Base-by-base conservation (phyloP, 2,797 vertebrate genomes). In the Acipenser transmontanus region DNA sequence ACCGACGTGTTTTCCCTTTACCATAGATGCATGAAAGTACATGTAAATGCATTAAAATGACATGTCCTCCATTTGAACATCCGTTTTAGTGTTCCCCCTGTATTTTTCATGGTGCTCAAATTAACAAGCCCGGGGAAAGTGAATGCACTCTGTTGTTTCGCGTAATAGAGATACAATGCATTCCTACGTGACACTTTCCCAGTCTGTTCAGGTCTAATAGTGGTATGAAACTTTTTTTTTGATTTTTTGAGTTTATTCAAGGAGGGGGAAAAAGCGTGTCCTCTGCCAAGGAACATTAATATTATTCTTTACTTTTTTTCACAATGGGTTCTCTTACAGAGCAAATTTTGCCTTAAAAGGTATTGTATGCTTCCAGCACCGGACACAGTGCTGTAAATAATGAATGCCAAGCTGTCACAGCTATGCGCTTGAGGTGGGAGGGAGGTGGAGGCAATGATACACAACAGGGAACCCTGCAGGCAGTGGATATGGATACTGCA, bases 191-290 rank as follows among this genome's bases (percentile, higher is more conserved):
- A 34, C 34, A 34, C 34, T 34, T 34, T 34, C 34, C 34, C 34
- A 34, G 34, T 34, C 34, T 34, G 2, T 34, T 34, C 34, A 34
- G 34, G 34, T 34, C 7, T 56, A 82, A 77, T 82, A 69, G 77
- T 74, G 75, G 78, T 72, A 69, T 62, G 66, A 71, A 73, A 77
- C 73, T 81, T 82, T 82, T 79, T 17, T 82, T 73, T 82, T 76
- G 72, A 77, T 71, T 72, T 72, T 74, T 77, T 81, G 81, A 76
- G 78, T 80, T 85, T 87, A 84, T 88, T 86, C 86, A 80, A 74
- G 73, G 76, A 75, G 34, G 34, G 34, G 34, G 34, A 74, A 80
- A 82, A 84, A 91, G 81, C 73, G 59, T 77, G 72, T 78, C 74
- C 67, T 69, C 61, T 78, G 82, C 78, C 80, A 81, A 70, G 34